A percentile compares a stretch with the other conserved stretches of the same genome.
These are phyloP conservation scores for Rissa tridactyla DNA, from an alignment of 2,113 vertebrate species.

Conservation along the genomic window DNA sequence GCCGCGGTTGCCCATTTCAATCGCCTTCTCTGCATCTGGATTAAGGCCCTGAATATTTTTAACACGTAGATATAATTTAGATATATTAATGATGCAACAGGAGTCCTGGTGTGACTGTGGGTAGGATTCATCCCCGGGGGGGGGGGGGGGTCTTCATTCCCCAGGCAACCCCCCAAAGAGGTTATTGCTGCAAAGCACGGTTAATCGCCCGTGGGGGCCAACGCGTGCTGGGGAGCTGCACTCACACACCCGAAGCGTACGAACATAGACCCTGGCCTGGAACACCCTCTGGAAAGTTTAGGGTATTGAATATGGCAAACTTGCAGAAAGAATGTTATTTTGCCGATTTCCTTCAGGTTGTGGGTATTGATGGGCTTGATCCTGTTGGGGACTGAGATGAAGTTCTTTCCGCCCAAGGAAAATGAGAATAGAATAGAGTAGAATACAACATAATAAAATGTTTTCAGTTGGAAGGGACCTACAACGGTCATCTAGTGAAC, in stretches of 20 bases:
- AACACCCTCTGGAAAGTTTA: not conserved
- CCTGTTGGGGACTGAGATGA: no score
- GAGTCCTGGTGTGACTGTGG: not conserved
- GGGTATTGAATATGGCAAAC: not conserved
- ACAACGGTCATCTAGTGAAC: no score
- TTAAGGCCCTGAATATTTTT: not conserved
- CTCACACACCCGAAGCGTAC: fast-evolving
- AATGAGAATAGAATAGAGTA: not conserved
- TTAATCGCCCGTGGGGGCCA: not conserved
- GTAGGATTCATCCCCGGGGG: not conserved
- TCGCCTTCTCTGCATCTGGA: not conserved
- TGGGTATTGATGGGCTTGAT: not conserved
- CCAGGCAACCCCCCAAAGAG: not conserved
- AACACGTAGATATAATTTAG: not conserved
- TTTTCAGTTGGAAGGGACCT: not conserved
- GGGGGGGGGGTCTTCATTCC: not conserved
- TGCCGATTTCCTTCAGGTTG: not conserved
- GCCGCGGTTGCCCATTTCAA: not conserved
- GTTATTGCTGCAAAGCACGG: not conserved
- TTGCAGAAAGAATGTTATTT: not conserved
- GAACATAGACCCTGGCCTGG: not conserved
- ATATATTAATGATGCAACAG: not conserved
- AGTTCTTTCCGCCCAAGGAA: not conserved
- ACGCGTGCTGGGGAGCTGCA: fast-evolving
- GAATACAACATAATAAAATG: not conserved